These are phyloP conservation scores for Dolichallabes microphthalmus DNA, from an alignment of 2,113 vertebrate species.

Conservation along the genomic window DNA sequence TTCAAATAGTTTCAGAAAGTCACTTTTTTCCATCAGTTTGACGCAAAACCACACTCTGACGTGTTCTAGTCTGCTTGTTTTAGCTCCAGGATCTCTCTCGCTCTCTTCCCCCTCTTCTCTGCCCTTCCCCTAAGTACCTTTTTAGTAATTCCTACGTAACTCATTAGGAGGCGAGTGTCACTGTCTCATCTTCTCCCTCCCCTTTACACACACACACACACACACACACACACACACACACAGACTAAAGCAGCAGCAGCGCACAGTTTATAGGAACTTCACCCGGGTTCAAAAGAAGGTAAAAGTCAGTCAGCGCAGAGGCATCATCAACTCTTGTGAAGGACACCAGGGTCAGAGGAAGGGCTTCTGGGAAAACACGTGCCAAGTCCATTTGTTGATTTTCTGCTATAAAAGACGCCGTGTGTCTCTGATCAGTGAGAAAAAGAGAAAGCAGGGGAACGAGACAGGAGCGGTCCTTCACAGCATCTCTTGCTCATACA, in stretches of 20 bases:
- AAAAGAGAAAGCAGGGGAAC: conserved; percentile 14
- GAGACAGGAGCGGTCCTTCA: conserved; percentile 1
- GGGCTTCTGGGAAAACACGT: conserved; percentile 2
- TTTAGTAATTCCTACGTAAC: conserved; percentile 32
- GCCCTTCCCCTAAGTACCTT: not conserved
- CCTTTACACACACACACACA: not conserved
- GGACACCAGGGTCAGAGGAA: conserved; percentile 5
- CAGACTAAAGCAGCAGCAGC: not conserved
- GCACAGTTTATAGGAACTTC: conserved; percentile 25
- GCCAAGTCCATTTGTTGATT: not conserved
- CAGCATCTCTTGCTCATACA: not conserved
- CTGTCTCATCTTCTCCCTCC: not conserved
- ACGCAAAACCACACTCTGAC: conserved; percentile 18
- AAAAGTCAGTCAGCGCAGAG: conserved; percentile 1
- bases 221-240: conserved; percentile 1
- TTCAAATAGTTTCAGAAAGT: not conserved
- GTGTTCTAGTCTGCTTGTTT: not conserved
- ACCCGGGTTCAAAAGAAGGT: not conserved
- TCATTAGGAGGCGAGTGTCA: not conserved
- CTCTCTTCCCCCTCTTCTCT: not conserved
- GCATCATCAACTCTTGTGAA: not conserved
- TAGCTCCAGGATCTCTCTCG: not conserved
- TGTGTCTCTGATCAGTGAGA: not conserved
- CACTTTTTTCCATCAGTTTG: not conserved
- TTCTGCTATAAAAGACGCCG: conserved; percentile 13